Percentiles rank a stretch among this genome's conserved stretches.
Conservation (phyloP, 1,140 invertebrate species). For the Acromyrmex heyeri region DNA sequence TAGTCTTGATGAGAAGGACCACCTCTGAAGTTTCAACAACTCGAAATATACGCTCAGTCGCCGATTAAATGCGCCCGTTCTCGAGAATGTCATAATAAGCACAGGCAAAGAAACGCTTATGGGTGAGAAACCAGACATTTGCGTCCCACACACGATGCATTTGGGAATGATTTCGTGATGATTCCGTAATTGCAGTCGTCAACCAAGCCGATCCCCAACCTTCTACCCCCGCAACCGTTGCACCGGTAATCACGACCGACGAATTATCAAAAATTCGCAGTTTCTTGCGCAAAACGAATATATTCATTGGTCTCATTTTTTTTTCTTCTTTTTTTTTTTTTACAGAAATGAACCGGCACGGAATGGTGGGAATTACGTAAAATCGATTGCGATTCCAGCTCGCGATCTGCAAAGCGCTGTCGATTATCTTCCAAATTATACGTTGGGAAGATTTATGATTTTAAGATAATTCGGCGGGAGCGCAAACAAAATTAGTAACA, state of each 20-base stretch:
- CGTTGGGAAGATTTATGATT: constrained; percentile 24
- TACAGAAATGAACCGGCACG: background rate
- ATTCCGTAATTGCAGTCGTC: constrained; percentile 68
- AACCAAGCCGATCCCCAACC: constrained; percentile 44
- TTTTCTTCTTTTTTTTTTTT: background rate
- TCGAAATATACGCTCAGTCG: background rate
- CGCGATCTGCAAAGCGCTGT: constrained; percentile 1
- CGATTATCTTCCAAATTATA: constrained; percentile 51
- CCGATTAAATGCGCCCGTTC: constrained; percentile 33
- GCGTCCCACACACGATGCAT: constrained; percentile 31
- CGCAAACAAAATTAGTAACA: constrained; percentile 29
- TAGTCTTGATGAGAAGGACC: constrained; percentile 14
- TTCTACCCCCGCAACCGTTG: constrained; percentile 24
- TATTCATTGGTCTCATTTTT: background rate
- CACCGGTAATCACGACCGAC: constrained; percentile 43
- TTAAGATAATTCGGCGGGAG: background rate
- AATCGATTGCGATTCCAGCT: background rate
- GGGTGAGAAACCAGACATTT: constrained; percentile 41
- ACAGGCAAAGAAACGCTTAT: constrained; percentile 7
- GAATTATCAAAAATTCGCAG: constrained; percentile 39
- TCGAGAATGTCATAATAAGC: constrained; percentile 36
- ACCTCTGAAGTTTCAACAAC: constrained; percentile 32
- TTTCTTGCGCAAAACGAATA: constrained; percentile 22
- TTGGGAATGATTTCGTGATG: constrained; percentile 42
- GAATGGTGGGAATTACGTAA: constrained; percentile 51